A percentile compares a stretch with the other conserved stretches of the same genome.
Evolutionary conservation across 1,140 invertebrate species (phyloP).

Genomic region (Atta colombica): DNA sequence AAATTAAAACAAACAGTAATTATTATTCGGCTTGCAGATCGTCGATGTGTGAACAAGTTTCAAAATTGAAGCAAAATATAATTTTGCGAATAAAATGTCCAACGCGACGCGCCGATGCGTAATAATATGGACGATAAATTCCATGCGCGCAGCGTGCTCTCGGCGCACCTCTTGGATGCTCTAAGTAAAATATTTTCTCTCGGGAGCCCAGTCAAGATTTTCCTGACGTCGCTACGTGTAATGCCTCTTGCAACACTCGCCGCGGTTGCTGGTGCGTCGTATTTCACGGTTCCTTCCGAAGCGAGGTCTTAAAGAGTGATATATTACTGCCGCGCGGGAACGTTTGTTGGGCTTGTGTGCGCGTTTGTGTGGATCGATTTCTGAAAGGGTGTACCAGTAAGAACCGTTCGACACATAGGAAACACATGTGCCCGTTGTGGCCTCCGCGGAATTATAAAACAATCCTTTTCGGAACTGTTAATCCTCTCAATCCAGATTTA

Average conservation of each 20-base stretch:
- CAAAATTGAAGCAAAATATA: conserved; percentile 24
- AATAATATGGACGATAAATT: conserved; percentile 63
- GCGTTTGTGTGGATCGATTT: conserved; percentile 57
- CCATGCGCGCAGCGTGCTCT: conserved; percentile 20
- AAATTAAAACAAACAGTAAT: background rate
- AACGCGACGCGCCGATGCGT: conserved; percentile 32
- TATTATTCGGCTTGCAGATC: background rate
- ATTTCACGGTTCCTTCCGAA: conserved; percentile 67
- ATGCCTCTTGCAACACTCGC: conserved; percentile 67
- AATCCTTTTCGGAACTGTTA: conserved; percentile 55
- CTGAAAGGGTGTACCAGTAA: conserved; percentile 52
- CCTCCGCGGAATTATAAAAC: conserved; percentile 57
- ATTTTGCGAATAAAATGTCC: conserved; percentile 17
- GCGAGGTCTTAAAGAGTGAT: conserved; percentile 66
- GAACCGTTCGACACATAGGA: conserved; percentile 55
- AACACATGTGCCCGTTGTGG: conserved; percentile 55
- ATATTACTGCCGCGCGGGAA: conserved; percentile 43
- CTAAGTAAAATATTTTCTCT: conserved; percentile 64
- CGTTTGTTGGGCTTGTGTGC: conserved; percentile 31
- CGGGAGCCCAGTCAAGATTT: conserved; percentile 69
- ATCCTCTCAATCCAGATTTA: conserved; percentile 40
- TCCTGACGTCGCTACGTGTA: conserved; percentile 62
- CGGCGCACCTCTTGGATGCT: conserved; percentile 37
- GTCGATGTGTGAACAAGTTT: background rate
- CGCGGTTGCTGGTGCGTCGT: conserved; percentile 60